Conservation (phyloP, 2,797 vertebrate genomes). For the Diceros bicornis region DNA sequence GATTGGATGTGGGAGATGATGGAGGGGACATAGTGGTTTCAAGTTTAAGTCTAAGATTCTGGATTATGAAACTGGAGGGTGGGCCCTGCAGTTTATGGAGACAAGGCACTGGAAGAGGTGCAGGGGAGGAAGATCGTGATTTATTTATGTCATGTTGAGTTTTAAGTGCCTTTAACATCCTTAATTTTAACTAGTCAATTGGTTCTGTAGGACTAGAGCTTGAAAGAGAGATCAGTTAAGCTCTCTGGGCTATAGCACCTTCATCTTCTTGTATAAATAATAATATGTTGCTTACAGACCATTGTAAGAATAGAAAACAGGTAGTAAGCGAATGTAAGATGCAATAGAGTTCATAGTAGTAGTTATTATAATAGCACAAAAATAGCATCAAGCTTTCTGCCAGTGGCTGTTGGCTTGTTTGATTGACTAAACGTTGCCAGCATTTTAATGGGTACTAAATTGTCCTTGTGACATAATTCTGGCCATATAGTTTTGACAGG, state of each 20-base stretch:
- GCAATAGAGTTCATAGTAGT: not conserved
- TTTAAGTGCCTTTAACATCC: not conserved
- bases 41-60: not conserved
- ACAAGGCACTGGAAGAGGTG: not conserved
- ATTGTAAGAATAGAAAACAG: slow-evolving; percentile 47
- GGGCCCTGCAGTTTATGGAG: not conserved
- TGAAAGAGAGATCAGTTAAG: not conserved
- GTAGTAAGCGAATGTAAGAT: not conserved
- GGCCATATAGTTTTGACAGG: slow-evolving; percentile 32
- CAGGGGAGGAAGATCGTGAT: not conserved
- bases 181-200: slow-evolving; percentile 9
- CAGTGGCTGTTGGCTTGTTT: not conserved
- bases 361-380: slow-evolving; percentile 13
- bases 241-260: not conserved
- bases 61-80: not conserved
- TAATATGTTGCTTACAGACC: not conserved
- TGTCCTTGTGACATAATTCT: slow-evolving; percentile 30
- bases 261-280: not conserved
- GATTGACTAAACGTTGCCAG: slow-evolving; percentile 25
- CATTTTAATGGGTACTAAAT: slow-evolving; percentile 28
- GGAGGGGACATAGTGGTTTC: not conserved
- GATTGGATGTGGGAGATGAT: not conserved
- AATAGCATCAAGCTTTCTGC: slow-evolving; percentile 49
- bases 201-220: not conserved
- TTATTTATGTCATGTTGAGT: not conserved